These are phyloP conservation scores for Vanessa atalanta DNA, from an alignment of 1,140 invertebrate species.

Conservation along the genomic window DNA sequence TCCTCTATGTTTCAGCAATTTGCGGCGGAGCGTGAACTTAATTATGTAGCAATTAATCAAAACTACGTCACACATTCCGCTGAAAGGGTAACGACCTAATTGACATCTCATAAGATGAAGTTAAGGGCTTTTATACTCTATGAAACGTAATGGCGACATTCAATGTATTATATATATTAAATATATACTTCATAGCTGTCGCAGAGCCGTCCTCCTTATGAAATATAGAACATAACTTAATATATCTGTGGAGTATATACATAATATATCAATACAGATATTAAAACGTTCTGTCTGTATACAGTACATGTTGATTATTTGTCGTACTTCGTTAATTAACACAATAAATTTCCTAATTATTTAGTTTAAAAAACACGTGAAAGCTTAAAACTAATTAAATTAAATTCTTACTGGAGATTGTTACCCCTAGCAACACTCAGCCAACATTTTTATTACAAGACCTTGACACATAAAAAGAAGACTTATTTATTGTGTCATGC, in stretches of 20 bases:
- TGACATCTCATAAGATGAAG: constrained; percentile 16
- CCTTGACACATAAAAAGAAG: neutral
- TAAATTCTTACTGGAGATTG: neutral
- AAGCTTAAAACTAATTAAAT: neutral
- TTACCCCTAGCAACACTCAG: neutral
- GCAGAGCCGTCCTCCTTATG: too few species aligned
- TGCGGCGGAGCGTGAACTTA: constrained; percentile 35
- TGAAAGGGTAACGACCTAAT: constrained; percentile 22
- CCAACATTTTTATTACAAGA: neutral
- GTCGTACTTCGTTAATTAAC: too few species aligned
- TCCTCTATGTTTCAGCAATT: constrained; percentile 28
- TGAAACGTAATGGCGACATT: too few species aligned
- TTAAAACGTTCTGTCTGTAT: too few species aligned
- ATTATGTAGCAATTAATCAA: constrained; percentile 42
- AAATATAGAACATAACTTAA: too few species aligned
- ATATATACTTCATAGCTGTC: too few species aligned
- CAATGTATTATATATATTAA: too few species aligned
- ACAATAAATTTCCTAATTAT: too few species aligned
- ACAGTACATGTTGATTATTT: too few species aligned
- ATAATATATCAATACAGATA: too few species aligned
- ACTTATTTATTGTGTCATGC: neutral
- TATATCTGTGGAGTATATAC: too few species aligned
- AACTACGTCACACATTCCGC: constrained; percentile 30
- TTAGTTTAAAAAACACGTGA: too few species aligned
- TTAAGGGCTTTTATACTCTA: neutral